phyloP scores from a whole-genome alignment of 2,888 invertebrate species.

The Drosophila lutescens region DNA sequence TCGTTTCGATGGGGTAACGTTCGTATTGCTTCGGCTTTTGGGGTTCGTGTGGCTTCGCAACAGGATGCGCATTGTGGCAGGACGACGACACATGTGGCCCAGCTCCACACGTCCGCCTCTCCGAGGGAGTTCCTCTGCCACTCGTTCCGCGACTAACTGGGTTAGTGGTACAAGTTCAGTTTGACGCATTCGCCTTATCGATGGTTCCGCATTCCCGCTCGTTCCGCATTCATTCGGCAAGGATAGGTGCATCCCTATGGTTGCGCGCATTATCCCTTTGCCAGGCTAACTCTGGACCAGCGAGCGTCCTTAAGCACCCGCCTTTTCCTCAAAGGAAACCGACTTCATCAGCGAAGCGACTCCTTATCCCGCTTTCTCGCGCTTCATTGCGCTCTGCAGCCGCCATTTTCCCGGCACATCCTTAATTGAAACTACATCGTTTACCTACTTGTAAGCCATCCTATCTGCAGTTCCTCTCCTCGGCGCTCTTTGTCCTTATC shows the following conservation, averaged over 20 bases:
- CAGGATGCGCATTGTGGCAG: conserved; percentile 42
- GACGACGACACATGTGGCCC: conserved; percentile 14
- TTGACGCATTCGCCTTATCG: conserved; percentile 59
- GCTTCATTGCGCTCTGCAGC: conserved; percentile 19
- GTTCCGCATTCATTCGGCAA: conserved; percentile 25
- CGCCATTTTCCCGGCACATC: conserved; percentile 33
- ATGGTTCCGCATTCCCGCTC: conserved; percentile 14
- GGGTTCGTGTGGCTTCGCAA: conserved; percentile 18
- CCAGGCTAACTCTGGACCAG: conserved; percentile 4
- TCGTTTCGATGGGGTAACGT: background rate
- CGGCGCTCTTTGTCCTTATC: conserved; percentile 50
- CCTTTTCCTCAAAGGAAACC: conserved; percentile 17
- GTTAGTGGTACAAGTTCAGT: conserved; percentile 84
- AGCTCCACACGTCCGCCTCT: background rate
- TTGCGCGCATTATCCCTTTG: background rate
- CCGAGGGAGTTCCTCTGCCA: conserved; percentile 4
- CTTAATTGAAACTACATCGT: conserved; percentile 68
- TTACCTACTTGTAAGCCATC: conserved; percentile 67
- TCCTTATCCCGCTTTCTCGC: conserved; percentile 9
- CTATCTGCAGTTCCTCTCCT: conserved; percentile 48
- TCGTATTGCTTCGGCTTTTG: background rate
- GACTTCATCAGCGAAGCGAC: conserved; percentile 25
- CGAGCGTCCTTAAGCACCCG: background rate
- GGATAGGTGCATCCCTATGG: conserved; percentile 26
- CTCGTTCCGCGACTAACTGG: conserved; percentile 71